A percentile compares a stretch with the other conserved stretches of the same genome.
Evolutionary conservation across 2,113 vertebrate genomes (phyloP).

Genomic region (Calonectris borealis): DNA sequence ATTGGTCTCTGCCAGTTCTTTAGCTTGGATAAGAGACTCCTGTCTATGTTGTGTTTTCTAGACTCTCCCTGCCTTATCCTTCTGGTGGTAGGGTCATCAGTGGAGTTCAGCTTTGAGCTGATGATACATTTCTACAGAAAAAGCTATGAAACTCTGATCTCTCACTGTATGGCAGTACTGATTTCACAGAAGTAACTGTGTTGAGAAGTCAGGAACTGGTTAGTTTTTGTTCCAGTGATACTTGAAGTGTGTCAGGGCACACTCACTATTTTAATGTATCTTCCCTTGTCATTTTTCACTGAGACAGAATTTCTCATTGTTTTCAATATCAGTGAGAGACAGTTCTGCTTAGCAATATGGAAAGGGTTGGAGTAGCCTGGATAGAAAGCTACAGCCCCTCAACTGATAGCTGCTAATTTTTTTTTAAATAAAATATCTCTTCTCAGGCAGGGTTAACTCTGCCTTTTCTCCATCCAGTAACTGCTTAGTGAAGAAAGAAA

Average conservation of each 20-base stretch:
- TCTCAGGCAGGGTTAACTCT: neutral
- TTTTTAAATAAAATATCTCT: neutral
- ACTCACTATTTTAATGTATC: neutral
- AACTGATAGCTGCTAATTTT: neutral
- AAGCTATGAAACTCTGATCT: neutral
- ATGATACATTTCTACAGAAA: neutral
- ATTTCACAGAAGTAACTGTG: neutral
- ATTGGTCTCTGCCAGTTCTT: neutral
- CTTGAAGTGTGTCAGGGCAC: neutral
- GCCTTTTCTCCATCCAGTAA: neutral
- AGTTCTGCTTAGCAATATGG: neutral
- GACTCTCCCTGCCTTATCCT: neutral
- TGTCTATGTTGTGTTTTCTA: neutral
- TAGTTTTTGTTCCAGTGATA: neutral
- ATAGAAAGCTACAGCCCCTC: neutral
- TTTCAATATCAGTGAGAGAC: neutral
- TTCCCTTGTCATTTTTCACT: neutral
- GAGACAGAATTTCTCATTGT: neutral
- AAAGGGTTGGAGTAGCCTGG: neutral
- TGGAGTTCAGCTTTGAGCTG: neutral
- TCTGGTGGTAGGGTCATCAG: neutral
- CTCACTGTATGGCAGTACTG: neutral
- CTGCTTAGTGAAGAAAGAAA: neutral
- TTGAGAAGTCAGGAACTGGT: neutral
- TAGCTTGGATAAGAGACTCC: neutral